phyloP scores from a whole-genome alignment of 2,113 vertebrate genomes.

The Dryoscopus gambensis region DNA sequence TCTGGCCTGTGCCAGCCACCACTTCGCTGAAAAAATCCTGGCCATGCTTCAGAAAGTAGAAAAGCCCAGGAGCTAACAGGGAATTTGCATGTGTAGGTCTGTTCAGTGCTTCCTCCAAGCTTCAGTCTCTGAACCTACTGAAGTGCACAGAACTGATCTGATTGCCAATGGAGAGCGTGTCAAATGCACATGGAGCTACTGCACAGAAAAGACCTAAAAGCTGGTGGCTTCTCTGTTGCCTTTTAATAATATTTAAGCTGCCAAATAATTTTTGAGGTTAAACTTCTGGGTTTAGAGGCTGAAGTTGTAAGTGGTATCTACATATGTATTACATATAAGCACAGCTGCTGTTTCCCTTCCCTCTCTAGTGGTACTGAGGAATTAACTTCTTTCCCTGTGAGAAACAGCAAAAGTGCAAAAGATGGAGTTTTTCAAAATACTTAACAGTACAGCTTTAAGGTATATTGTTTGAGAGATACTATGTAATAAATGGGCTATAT shows the following conservation, averaged over 20 bases:
- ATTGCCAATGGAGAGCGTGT: rapidly evolving
- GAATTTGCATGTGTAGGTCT: not conserved
- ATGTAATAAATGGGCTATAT: not conserved
- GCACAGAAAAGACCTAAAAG: not conserved
- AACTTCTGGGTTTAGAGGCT: not conserved
- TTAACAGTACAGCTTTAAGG: not conserved
- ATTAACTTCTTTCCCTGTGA: not conserved
- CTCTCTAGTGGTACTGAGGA: not conserved
- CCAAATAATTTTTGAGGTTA: not conserved
- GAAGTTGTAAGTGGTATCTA: not conserved
- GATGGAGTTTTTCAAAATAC: not conserved
- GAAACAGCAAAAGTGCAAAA: not conserved
- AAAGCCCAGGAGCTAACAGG: not conserved
- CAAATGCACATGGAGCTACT: not conserved
- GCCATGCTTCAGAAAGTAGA: not conserved
- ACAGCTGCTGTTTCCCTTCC: not conserved
- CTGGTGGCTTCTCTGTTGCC: not conserved
- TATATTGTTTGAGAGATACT: not conserved
- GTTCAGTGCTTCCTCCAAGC: not conserved
- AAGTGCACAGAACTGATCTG: not conserved
- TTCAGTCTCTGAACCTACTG: not conserved
- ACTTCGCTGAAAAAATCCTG: not conserved
- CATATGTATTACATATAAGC: not conserved
- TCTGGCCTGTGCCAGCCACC: not conserved
- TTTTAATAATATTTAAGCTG: not conserved